Percentiles rank a stretch among this genome's conserved stretches.
phyloP scores from a whole-genome alignment of 1,140 invertebrate genomes.

The Drosophila melanogaster region Release_6_plus_ISO1_MT NT_037436.4:21130501-21131000 shows the following conservation, averaged over 20 bases:
- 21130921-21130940: conserved; percentile 35
- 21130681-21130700: conserved; percentile 64
- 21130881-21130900: conserved; percentile 15
- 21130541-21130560: conserved; percentile 57
- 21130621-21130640: conserved; percentile 42
- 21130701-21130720: conserved; percentile 78
- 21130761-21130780: conserved; percentile 47
- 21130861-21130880: conserved; percentile 65
- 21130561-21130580: conserved; percentile 53
- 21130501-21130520: conserved; percentile 43
- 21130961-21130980: conserved; percentile 8
- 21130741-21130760: conserved; percentile 64
- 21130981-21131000: conserved; percentile 38
- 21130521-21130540: conserved; percentile 37
- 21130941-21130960: conserved; percentile 20
- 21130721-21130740: conserved; percentile 47
- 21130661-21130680: conserved; percentile 57
- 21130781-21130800: conserved; percentile 32
- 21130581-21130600: conserved; percentile 32
- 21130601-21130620: conserved; percentile 17
- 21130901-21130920: conserved; percentile 55
- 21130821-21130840: conserved; percentile 37
- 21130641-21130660: conserved; percentile 43
- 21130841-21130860: conserved; percentile 66
- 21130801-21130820: conserved; percentile 65